A percentile compares a stretch with the other conserved stretches of the same genome.
phyloP scores from a whole-genome alignment of 2,113 vertebrate genomes.

The Leptobrachium leishanense region DNA sequence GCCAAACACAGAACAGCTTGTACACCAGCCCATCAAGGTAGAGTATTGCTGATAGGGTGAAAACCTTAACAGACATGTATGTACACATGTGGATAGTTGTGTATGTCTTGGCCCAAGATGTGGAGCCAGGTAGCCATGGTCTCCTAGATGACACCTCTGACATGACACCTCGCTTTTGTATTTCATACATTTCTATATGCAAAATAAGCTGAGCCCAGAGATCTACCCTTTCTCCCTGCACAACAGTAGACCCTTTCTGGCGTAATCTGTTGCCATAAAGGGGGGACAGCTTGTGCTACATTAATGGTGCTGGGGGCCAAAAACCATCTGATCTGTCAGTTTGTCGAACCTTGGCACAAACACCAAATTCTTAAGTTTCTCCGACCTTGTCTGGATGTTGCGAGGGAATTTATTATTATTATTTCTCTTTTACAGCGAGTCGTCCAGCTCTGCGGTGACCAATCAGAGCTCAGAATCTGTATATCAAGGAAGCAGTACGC shows the following conservation, averaged over 20 bases:
- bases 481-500: slow-evolving; percentile 72
- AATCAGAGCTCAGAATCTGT: slow-evolving; percentile 83
- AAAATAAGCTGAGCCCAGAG: background rate
- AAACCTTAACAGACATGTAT: too few relatives aligned
- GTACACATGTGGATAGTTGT: too few relatives aligned
- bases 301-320: slow-evolving; percentile 25
- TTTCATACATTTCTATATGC: too few relatives aligned
- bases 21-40: slow-evolving; percentile 91
- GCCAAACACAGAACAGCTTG: slow-evolving; percentile 83
- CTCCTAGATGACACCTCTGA: too few relatives aligned
- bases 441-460: slow-evolving; percentile 80
- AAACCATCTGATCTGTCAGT: background rate
- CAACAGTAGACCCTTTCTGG: slow-evolving; percentile 53
- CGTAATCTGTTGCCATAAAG: slow-evolving; percentile 42
- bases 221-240: slow-evolving; percentile 9
- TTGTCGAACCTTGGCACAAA: background rate
- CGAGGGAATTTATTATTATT: too few relatives aligned
- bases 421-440: slow-evolving; percentile 71
- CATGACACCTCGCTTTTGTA: too few relatives aligned
- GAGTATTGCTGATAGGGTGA: background rate
- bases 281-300: slow-evolving; percentile 51
- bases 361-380: background rate
- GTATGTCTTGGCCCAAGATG: too few relatives aligned
- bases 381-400: too few relatives aligned
- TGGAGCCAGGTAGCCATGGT: too few relatives aligned